Evolutionary conservation across 2,797 vertebrate species (phyloP), one percentile per base, ranked within the genome.

Genomic region (Notolabrus celidotus): DNA sequence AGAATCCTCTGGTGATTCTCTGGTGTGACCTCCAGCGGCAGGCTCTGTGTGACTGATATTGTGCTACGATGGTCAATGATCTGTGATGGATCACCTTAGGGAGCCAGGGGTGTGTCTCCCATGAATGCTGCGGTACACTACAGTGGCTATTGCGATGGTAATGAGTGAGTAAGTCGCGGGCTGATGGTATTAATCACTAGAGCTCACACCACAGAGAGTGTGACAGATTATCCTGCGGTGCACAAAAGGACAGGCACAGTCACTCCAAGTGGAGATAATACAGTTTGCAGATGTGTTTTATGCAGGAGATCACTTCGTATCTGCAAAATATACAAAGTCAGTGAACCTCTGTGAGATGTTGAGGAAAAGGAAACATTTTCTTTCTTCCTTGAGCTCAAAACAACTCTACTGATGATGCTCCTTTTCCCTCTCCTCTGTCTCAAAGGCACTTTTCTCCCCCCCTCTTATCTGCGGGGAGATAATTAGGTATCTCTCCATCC

Each of bases 11-110:
- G 50, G 47, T 49, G 84, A 27, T 22, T 53, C 65, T 5, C n/a
- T n/a, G n/a, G 34, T 15, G 39, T 84, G 88, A 89, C 85, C 68
- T 88, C 75, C 36, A 71, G 36, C 84, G 59, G 68, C 61, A 49
- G 76, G 43, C 70, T 69, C 38, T 20, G 38, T 46, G 64, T 86
- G 75, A 81, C 74, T 83, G 77, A 70, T 52, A 65, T 79, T 52
- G 62, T 64, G n/a, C 64, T 2, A 51, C 54, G 29, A 53, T 55
- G 76, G 88, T 92, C 91, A 90, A 79, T 87, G 82, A 80, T 84
- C 74, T 73, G 47, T 93, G 93, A 93, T 91, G 87, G 93, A 93
- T 93, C 88, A 90, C 89, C 78, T 86, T 2, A 8, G 80, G 80
- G 83, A 83, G 73, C 20, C 38, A 15, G 67, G 77, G 80, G 80